phyloP scores from a whole-genome alignment of 1,140 invertebrate species.

The Campoletis sonorensis region DNA sequence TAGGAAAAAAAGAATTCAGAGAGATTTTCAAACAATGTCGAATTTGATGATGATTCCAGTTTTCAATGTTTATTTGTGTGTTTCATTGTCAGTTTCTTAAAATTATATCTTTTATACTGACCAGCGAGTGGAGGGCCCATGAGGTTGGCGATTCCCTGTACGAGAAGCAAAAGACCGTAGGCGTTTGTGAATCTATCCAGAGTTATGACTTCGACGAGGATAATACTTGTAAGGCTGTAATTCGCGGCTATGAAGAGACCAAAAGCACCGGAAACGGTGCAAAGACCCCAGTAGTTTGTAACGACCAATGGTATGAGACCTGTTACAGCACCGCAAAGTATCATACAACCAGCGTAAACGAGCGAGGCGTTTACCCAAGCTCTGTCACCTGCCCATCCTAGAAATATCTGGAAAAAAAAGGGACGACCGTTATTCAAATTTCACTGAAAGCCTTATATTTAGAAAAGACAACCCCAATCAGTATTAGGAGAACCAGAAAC shows the following conservation, averaged over 20 bases:
- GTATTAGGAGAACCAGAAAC: too few relatives aligned
- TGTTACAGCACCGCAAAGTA: conserved; percentile 84
- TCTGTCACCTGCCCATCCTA: conserved; percentile 92
- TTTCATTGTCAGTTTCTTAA: neutral
- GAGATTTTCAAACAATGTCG: neutral
- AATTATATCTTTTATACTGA: conserved; percentile 66
- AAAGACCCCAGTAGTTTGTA: conserved; percentile 80
- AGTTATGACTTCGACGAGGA: conserved; percentile 89
- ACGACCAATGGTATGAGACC: conserved; percentile 82
- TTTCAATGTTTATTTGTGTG: neutral
- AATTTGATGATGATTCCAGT: neutral
- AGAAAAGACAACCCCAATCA: too few relatives aligned
- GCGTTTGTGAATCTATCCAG: conserved; percentile 93
- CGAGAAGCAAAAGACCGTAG: conserved; percentile 90
- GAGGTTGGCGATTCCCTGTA: conserved; percentile 92
- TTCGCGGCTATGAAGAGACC: conserved; percentile 92
- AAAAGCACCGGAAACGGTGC: conserved; percentile 83
- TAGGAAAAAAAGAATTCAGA: too few relatives aligned
- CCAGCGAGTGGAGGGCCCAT: conserved; percentile 92
- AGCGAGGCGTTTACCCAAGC: conserved; percentile 84
- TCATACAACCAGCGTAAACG: conserved; percentile 88
- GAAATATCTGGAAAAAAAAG: conserved; percentile 82
- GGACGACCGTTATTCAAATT: neutral
- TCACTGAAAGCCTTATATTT: neutral
- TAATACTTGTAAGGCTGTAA: conserved; percentile 91